These are phyloP conservation scores for Pelecanus crispus DNA, from an alignment of 2,113 vertebrate genomes.

Conservation along the genomic window DNA sequence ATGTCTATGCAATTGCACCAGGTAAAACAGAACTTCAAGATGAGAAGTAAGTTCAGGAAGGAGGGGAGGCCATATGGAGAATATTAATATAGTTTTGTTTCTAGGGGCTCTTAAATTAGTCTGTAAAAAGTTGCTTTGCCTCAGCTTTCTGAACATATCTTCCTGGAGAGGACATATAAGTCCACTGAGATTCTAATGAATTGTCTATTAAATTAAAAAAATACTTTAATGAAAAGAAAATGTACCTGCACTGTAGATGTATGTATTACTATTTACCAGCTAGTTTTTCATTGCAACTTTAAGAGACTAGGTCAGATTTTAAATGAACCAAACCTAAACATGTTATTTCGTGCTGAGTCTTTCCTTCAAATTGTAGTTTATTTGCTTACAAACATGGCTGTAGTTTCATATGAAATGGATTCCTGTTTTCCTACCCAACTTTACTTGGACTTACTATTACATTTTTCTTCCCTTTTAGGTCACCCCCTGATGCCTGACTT, in stretches of 20 bases:
- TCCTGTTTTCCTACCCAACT: background rate
- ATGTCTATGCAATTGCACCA: constrained; percentile 88
- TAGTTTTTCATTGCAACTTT: background rate
- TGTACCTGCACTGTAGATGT: background rate
- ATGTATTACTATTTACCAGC: background rate
- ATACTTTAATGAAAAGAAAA: background rate
- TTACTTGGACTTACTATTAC: background rate
- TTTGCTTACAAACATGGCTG: background rate
- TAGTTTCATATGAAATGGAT: background rate
- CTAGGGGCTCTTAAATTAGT: background rate
- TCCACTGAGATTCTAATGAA: background rate
- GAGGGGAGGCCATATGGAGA: background rate
- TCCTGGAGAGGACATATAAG: background rate
- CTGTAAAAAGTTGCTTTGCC: background rate
- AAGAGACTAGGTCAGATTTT: background rate
- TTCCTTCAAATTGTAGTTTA: background rate
- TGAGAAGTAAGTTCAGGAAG: background rate
- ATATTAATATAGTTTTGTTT: background rate
- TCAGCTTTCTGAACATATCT: background rate
- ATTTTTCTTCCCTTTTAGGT: constrained; percentile 69
- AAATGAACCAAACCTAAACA: background rate
- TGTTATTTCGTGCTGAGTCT: background rate
- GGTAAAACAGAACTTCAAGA: constrained; percentile 69
- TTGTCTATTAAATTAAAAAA: background rate
- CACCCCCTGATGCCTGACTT: constrained; percentile 92